Percentiles rank a stretch among this genome's conserved stretches.
phyloP scores from a whole-genome alignment of 2,113 vertebrate genomes.

The Sylvietta virens region DNA sequence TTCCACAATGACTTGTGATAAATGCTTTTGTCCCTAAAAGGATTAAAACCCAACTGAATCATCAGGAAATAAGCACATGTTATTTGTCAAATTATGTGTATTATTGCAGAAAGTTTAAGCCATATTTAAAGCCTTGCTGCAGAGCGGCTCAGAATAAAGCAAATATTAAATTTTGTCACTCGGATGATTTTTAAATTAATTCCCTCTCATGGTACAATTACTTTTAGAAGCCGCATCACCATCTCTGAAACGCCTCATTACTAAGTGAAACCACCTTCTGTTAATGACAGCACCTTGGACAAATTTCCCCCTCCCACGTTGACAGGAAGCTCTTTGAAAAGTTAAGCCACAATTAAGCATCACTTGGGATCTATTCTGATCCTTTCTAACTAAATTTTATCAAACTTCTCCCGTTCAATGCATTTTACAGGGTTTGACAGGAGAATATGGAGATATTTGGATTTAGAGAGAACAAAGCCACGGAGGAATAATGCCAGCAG shows the following conservation, averaged over 20 bases:
- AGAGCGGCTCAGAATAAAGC: neutral
- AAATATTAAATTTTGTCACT: conserved; percentile 15
- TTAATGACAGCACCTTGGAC: conserved; percentile 9
- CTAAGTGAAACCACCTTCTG: neutral
- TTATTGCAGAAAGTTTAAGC: neutral
- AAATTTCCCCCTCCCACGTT: neutral
- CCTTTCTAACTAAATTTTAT: neutral
- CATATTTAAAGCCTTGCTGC: neutral
- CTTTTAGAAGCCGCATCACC: neutral
- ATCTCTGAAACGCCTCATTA: neutral
- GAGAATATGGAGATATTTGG: neutral
- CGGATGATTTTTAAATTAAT: neutral
- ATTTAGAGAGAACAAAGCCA: neutral
- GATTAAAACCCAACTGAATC: neutral
- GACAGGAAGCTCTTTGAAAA: neutral
- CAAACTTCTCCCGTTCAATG: neutral
- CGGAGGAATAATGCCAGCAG: neutral
- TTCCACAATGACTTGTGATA: neutral
- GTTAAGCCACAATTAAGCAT: conserved; percentile 12
- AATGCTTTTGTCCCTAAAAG: neutral
- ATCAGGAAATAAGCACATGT: neutral
- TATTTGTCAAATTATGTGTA: neutral
- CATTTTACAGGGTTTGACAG: neutral
- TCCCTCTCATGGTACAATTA: neutral
- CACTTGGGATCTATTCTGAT: neutral